Percentiles rank a stretch among this genome's conserved stretches.
Evolutionary conservation across 1,140 invertebrate species (phyloP).

Genomic region (Prorops nasuta): DNA sequence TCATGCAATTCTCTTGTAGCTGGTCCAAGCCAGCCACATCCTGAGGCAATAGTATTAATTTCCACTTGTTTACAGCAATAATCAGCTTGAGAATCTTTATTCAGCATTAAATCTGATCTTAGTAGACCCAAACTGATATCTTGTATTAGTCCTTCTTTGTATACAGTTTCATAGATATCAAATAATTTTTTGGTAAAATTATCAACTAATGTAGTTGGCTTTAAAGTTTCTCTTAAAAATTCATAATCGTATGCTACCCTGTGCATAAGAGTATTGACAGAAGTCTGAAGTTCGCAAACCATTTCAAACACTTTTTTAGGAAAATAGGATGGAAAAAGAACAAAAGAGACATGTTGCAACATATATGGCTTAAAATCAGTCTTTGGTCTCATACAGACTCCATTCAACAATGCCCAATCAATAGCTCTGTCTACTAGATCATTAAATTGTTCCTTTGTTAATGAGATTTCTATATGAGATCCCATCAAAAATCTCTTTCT

Average conservation of each 20-base stretch:
- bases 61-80: slow-evolving; percentile 67
- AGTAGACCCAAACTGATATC: slow-evolving; percentile 64
- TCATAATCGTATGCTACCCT: slow-evolving; percentile 79
- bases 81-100: slow-evolving; percentile 60
- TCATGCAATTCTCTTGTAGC: slow-evolving; percentile 53
- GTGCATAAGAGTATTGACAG: slow-evolving; percentile 83
- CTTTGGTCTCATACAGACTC: slow-evolving; percentile 72
- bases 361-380: slow-evolving; percentile 66
- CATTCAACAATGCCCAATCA: slow-evolving; percentile 83
- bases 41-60: slow-evolving; percentile 73
- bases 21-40: slow-evolving; percentile 80
- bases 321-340: slow-evolving; percentile 79
- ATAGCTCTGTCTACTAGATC: slow-evolving; percentile 74
- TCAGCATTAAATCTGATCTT: slow-evolving; percentile 72
- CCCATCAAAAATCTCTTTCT: slow-evolving; percentile 11
- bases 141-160: slow-evolving; percentile 73
- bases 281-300: slow-evolving; percentile 69
- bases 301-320: slow-evolving; percentile 74
- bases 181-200: slow-evolving; percentile 80
- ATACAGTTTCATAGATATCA: slow-evolving; percentile 77
- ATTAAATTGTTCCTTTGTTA: slow-evolving; percentile 61
- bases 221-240: slow-evolving; percentile 73
- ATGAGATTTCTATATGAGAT: slow-evolving; percentile 49
- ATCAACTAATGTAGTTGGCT: slow-evolving; percentile 74
- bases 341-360: slow-evolving; percentile 76